Evolutionary conservation across 1,140 invertebrate species (phyloP).

Genomic region (Sesamia nonagrioides): DNA sequence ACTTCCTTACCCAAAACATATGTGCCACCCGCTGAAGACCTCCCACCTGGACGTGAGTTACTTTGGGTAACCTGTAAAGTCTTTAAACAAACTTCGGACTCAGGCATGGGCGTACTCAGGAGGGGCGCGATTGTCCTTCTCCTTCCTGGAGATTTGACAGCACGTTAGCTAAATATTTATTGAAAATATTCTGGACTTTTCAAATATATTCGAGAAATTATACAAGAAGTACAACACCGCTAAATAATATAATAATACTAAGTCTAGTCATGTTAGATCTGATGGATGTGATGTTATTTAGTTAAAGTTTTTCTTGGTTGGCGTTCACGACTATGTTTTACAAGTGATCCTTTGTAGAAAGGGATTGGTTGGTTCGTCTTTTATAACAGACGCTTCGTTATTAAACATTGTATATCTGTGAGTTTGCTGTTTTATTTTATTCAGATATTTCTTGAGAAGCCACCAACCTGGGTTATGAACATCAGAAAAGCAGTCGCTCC

Average conservation of each 20-base stretch:
- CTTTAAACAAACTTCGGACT: too few species aligned
- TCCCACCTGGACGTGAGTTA: too few species aligned
- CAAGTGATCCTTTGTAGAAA: conserved; percentile 51
- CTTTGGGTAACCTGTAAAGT: too few species aligned
- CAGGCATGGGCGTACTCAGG: too few species aligned
- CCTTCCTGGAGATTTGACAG: too few species aligned
- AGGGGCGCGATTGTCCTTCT: too few species aligned
- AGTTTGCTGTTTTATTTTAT: conserved; percentile 52
- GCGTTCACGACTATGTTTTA: conserved; percentile 46
- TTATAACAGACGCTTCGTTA: conserved; percentile 76
- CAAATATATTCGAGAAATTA: background rate
- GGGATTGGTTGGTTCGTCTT: conserved; percentile 59
- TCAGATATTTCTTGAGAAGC: background rate
- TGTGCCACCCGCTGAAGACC: too few species aligned
- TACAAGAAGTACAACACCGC: conserved; percentile 21
- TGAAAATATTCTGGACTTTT: too few species aligned
- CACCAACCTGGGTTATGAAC: too few species aligned
- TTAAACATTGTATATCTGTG: conserved; percentile 72
- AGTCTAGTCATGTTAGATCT: conserved; percentile 57
- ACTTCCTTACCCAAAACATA: too few species aligned
- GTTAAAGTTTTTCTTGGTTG: conserved; percentile 68
- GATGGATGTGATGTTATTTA: conserved; percentile 50
- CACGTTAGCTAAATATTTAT: too few species aligned
- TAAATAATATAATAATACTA: conserved; percentile 37
- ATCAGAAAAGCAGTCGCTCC: too few species aligned